Base-by-base conservation (phyloP, 2,797 vertebrate genomes). In the Sarcoramphus papa region DNA sequence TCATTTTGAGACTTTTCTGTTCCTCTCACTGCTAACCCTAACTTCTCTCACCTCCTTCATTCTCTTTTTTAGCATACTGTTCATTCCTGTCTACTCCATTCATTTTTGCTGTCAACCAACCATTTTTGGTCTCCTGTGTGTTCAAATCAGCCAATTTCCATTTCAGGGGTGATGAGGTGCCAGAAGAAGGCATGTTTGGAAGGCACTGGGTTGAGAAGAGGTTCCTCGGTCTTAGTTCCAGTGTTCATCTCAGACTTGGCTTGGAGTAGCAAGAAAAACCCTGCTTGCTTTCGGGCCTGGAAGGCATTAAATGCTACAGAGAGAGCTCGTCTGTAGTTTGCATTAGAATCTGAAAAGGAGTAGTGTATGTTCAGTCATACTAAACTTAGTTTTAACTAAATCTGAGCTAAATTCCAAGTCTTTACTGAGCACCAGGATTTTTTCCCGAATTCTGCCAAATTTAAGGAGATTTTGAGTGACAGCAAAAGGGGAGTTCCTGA, bases 181-280 rank as follows among this genome's bases (percentile, higher is more conserved):
- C 17, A 69, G 50, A 80, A 54, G 25, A 28, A 12, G 10, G 16
- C 3, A 14, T 22, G 10, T 62, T 62, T 74, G 16, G 63, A 75
- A 75, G 22, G 12, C n/a, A 53, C 3, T 48, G 19, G 9, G 6
- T 33, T 82, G 57, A 92, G 93, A 92, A 78, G 37, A 88, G 14
- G 33, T 93, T 91, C 64, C 69, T 59, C 85, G 70, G 37, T 96
- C 92, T 95, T 88, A 7, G 0, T 60, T 62, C 41, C 15, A 65
- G 24, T 45, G 10, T 62, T 67, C 43, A 13, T 21, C 17, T 80
- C 30, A 59, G 48, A 68, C 12, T 50, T 57, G 2, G 3, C n/a
- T 69, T 83, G 18, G 7, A 76, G 33, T 31, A 30, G 9, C 10
- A 82, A 19, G n/a, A 82, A 83, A 53, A 75, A 3, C 4, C 2